Evolutionary conservation across 2,113 vertebrate species (phyloP).

Genomic region (Crypturellus undulatus): DNA sequence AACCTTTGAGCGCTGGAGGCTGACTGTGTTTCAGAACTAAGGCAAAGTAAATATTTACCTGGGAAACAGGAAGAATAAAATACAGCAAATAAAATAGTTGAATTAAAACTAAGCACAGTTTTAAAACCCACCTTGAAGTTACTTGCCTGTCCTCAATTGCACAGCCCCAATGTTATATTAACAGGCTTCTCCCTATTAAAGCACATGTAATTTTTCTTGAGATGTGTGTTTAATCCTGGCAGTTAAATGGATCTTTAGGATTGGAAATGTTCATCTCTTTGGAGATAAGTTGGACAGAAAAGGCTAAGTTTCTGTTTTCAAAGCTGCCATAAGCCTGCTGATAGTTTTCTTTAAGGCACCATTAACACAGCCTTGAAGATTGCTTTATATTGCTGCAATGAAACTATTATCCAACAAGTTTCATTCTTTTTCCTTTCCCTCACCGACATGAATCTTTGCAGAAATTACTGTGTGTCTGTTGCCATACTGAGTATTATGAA

Average conservation of each 20-base stretch:
- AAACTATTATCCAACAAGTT: neutral
- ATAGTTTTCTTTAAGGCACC: conserved; percentile 5
- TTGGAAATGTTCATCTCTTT: neutral
- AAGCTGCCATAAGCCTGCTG: neutral
- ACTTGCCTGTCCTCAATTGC: neutral
- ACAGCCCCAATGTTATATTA: neutral
- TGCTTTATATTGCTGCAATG: neutral
- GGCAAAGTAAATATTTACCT: conserved; percentile 17
- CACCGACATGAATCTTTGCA: neutral
- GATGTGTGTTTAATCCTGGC: neutral
- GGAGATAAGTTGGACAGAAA: neutral
- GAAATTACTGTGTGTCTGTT: neutral
- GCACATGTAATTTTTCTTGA: neutral
- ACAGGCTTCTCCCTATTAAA: conserved; percentile 2
- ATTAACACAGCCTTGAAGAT: conserved; percentile 8
- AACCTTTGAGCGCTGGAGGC: conserved; percentile 23
- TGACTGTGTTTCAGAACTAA: conserved; percentile 14
- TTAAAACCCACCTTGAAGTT: neutral
- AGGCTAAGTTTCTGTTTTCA: conserved; percentile 7
- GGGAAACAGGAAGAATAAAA: neutral
- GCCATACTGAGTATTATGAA: neutral
- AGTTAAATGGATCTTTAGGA: conserved; percentile 23
- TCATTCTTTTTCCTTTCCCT: neutral
- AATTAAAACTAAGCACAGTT: neutral
- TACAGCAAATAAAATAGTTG: neutral